Evolutionary conservation across 2,888 invertebrate genomes (phyloP).

Genomic region (Nemotelus pantherinus): DNA sequence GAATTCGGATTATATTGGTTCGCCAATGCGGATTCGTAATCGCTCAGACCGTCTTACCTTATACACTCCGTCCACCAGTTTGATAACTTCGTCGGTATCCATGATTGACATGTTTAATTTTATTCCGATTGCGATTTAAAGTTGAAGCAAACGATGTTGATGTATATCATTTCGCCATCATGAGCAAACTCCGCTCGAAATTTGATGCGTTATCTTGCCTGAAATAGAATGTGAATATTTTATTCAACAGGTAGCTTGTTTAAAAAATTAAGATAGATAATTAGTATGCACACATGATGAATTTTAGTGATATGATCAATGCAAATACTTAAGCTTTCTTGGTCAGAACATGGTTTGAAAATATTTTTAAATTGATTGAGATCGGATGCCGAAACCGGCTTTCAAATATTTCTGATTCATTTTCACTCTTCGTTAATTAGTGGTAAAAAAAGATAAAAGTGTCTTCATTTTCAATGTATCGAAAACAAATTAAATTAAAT

Average conservation of each 20-base stretch:
- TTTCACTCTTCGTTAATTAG: too few relatives aligned
- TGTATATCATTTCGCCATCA: conserved; percentile 33
- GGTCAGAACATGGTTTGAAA: too few relatives aligned
- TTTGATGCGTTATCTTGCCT: conserved; percentile 6
- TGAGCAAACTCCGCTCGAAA: background rate
- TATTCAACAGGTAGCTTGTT: background rate
- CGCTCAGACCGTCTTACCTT: conserved; percentile 71
- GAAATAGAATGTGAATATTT: conserved; percentile 33
- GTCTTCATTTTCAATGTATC: too few relatives aligned
- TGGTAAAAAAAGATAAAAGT: too few relatives aligned
- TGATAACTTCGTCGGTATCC: conserved; percentile 89
- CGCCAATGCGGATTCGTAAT: conserved; percentile 9
- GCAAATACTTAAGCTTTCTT: too few relatives aligned
- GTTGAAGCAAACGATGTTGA: conserved; percentile 11
- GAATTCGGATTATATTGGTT: background rate
- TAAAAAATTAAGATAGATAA: too few relatives aligned
- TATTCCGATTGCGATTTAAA: conserved; percentile 14
- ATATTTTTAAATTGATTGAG: too few relatives aligned
- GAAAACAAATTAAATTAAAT: too few relatives aligned
- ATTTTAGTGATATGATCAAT: too few relatives aligned
- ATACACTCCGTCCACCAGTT: conserved; percentile 90
- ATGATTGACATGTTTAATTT: conserved; percentile 34
- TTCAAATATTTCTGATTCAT: too few relatives aligned
- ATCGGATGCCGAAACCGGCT: too few relatives aligned
- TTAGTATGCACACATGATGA: too few relatives aligned